A percentile compares a stretch with the other conserved stretches of the same genome.
Conservation (phyloP, 1,140 invertebrate species). For the Trichoplusia ni region DNA sequence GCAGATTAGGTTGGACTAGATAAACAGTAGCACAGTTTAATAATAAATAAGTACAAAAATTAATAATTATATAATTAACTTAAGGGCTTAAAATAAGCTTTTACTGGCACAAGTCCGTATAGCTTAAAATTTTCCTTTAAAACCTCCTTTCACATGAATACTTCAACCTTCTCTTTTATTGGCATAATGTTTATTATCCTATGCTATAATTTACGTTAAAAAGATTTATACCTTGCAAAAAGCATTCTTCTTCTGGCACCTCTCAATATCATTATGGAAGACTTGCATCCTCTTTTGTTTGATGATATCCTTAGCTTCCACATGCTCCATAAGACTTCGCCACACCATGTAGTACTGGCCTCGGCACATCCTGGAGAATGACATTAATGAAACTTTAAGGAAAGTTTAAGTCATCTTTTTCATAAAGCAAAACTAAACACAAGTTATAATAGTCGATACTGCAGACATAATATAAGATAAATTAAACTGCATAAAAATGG, state of each 20-base stretch:
- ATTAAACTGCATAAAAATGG: background rate
- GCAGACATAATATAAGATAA: background rate
- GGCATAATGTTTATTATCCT: background rate
- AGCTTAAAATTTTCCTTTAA: too few species aligned
- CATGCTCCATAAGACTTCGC: constrained; percentile 71
- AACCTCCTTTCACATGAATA: too few species aligned
- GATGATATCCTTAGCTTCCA: constrained; percentile 55
- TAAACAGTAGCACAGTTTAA: too few species aligned
- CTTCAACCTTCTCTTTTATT: too few species aligned
- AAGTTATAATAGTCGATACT: too few species aligned
- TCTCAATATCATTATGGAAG: constrained; percentile 62
- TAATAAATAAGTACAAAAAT: too few species aligned
- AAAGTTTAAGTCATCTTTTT: too few species aligned
- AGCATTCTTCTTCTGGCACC: constrained; percentile 52
- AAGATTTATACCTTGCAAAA: constrained; percentile 47
- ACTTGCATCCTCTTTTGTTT: constrained; percentile 62
- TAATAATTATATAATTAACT: too few species aligned
- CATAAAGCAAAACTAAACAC: too few species aligned
- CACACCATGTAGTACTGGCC: constrained; percentile 74
- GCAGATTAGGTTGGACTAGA: too few species aligned
- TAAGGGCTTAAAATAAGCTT: too few species aligned
- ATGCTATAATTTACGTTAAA: background rate
- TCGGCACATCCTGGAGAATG: constrained; percentile 61
- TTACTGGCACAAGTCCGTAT: too few species aligned
- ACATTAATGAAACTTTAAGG: background rate